phyloP scores from a whole-genome alignment of 2,888 invertebrate species.

The Uloborus plumipes region DNA sequence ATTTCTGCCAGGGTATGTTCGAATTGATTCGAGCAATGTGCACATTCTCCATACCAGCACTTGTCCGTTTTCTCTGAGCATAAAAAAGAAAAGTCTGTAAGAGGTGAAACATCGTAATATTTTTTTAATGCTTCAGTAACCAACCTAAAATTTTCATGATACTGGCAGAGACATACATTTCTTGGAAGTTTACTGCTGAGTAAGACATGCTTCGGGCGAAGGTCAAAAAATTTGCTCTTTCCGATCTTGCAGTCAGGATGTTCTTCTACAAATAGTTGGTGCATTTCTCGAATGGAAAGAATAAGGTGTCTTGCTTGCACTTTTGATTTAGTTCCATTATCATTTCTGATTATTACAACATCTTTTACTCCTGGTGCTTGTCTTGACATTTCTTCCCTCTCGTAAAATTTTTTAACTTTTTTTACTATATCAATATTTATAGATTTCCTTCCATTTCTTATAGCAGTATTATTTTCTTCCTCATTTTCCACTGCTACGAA shows the following conservation, averaged over 20 bases:
- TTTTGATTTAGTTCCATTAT: constrained; percentile 2
- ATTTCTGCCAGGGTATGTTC: background rate
- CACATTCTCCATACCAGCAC: background rate
- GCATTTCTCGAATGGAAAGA: constrained; percentile 10
- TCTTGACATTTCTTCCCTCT: background rate
- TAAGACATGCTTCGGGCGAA: background rate
- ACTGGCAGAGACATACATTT: constrained; percentile 6
- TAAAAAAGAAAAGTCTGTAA: background rate
- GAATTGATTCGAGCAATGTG: background rate
- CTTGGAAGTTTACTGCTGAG: constrained; percentile 4
- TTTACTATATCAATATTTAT: too few relatives aligned
- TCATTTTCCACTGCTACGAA: constrained; percentile 7
- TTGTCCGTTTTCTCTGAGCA: background rate
- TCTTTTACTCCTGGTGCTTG: constrained; percentile 7
- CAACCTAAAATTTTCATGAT: background rate
- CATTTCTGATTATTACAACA: background rate
- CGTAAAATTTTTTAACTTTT: too few relatives aligned
- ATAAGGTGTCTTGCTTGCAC: constrained; percentile 8
- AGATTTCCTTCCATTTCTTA: too few relatives aligned
- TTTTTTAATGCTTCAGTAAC: background rate
- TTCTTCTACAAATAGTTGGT: background rate
- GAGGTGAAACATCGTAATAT: background rate
- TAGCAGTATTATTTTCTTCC: too few relatives aligned
- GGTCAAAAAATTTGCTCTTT: constrained; percentile 5
- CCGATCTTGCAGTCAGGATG: background rate